phyloP scores from a whole-genome alignment of 2,113 vertebrate genomes.

The Gyps fulvus region DNA sequence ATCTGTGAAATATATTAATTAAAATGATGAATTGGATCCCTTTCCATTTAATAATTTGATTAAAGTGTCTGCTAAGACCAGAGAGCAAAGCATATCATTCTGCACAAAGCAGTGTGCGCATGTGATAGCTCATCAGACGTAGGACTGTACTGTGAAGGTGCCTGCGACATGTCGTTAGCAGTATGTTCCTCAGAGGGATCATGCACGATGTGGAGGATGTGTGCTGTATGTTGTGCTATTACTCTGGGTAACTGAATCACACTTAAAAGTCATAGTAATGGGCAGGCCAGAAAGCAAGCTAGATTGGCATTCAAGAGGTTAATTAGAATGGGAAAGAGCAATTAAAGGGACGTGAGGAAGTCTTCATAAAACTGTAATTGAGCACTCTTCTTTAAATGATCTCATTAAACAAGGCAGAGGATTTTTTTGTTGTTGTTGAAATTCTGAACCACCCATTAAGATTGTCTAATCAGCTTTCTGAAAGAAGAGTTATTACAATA shows the following conservation, averaged over 20 bases:
- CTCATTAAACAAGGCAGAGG: slow-evolving; percentile 63
- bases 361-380: slow-evolving; percentile 59
- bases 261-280: not conserved
- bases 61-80: not conserved
- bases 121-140: not conserved
- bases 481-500: slow-evolving; percentile 46
- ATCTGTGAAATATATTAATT: not conserved
- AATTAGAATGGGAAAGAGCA: slow-evolving; percentile 66
- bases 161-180: accelerated
- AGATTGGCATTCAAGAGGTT: slow-evolving; percentile 64
- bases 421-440: slow-evolving; percentile 50
- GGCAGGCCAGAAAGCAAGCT: not conserved
- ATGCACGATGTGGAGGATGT: accelerated
- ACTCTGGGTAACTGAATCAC: not conserved
- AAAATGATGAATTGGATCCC: not conserved
- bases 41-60: not conserved
- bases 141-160: not conserved
- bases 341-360: slow-evolving; percentile 60
- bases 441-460: slow-evolving; percentile 58
- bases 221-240: not conserved
- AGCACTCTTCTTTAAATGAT: slow-evolving; percentile 38
- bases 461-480: slow-evolving; percentile 62
- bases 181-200: accelerated
- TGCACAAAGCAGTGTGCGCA: accelerated
- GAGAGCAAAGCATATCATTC: not conserved